Evolutionary conservation across 2,888 invertebrate genomes (phyloP), one percentile per base, ranked within the genome.

Genomic region (Ophion ellenae): DNA sequence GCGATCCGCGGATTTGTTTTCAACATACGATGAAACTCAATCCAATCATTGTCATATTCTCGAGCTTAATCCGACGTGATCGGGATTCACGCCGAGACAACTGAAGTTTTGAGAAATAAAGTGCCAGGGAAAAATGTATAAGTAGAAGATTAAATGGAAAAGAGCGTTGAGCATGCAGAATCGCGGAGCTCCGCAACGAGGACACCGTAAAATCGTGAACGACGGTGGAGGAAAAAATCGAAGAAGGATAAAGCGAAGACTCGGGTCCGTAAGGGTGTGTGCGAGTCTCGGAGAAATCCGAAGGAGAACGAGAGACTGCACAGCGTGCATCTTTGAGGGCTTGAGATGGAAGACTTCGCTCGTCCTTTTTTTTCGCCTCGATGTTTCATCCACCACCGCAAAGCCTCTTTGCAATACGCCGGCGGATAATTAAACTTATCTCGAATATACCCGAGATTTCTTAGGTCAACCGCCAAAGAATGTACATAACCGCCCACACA

Each of bases 381-480:
- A 57, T 74, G 53, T 53, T 45, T 40, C 67, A 70, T 81, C 71
- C 79, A 70, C 75, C 84, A 81, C 81, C 69, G 81, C 75, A 75
- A 63, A 80, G 74, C 82, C 74, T 63, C 83, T 86, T 87, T 84
- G 82, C 86, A 80, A 86, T 86, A 69, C 74, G 83, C 86, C 83
- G 83, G 79, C 80, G 83, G 86, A 86, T 84, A 88, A 88, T 88
- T 86, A 87, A 87, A 84, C 74, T 87, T 88, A 88, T 88, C 88
- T 88, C 70, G 79, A 69, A 81, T 86, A 70, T 83, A 87, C 79
- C 79, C 83, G 74, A 85, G 86, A 86, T 86, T 85, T 86, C 73
- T 85, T 63, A 76, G 78, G 77, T 71, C 78, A 78, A 85, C 84
- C 86, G 84, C 80, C 86, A 84, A 86, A 87, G 85, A 81, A 45